Base-by-base conservation (phyloP, 2,797 vertebrate species). In the Vireo griseus region DNA sequence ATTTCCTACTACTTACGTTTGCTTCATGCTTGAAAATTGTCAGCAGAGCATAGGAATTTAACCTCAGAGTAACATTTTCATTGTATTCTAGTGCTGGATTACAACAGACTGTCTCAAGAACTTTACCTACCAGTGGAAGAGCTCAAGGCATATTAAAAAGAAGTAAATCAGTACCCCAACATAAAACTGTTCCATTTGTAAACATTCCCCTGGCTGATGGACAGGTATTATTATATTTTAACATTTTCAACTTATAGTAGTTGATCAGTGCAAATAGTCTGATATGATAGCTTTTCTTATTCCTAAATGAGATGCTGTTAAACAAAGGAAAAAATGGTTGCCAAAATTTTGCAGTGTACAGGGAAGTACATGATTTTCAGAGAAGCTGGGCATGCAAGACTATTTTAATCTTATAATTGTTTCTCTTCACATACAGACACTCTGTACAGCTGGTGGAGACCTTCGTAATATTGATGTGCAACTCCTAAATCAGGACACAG, bases 201-300 rank as follows among this genome's bases (percentile, higher is more conserved):
- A 98, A 98, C 10, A 98, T 99, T 47, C 98, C 98, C 17, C 97
- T 98, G n/a, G 97, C 97, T 54, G 97, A 94, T 83, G 99, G 98
- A 61, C 97, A 98, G 98, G 98, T 98, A 97, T 51, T 42, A 29
- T 31, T 29, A 29, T 26, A 33, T 15, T 11, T 25, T 39, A 47
- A 14, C 5, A 19, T 29, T 77, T 75, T 61, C 24, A 74, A 28
- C 13, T 81, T 58, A 13, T 0, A 77, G 28, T 37, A 65, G 14
- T 8, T 83, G 37, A 55, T 51, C 42, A 79, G 14, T 68, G 22
- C 58, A 13, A 58, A 37, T n/a, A 67, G 40, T 37, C 40, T 44
- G 45, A n/a, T 8, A n/a, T 40, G 39, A 44, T 28, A 35, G 39
- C 15, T 81, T 11, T 68, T 74, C 16, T 45, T 73, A 20, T 31